Base-by-base conservation (phyloP, 2,888 invertebrate species). In the Philereme transversata region DNA sequence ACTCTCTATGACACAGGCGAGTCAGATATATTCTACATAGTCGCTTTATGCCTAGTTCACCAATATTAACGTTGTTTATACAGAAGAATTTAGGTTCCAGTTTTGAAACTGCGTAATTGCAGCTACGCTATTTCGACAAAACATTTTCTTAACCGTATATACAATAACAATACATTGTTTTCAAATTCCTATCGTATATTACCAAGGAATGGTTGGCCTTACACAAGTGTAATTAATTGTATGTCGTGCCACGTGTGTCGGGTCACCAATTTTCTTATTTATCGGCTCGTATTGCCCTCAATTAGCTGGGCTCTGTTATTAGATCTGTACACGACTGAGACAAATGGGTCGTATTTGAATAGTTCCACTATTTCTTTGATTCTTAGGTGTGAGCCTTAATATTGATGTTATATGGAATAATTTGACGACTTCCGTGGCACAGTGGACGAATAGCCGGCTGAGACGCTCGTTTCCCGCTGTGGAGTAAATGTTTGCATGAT, bases 241-340 rank as follows among this genome's bases (percentile, higher is more conserved):
- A 74, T 79, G 77, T 72, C 79, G 65, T 62, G 64, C 76, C 82
- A 81, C 81, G 81, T 83, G 81, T 76, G 75, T 64, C 50, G 78
- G 78, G 80, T 82, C 81, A 67, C 82, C 86, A 83, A 83, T 84
- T 81, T 84, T 81, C 87, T 86, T 87, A 88, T 88, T 88, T 88
- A 88, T 87, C 82, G 87, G 75, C 71, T 77, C 80, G 77, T 77
- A 84, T 86, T 84, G 79, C 76, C 78, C 72, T 63, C 83, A 82
- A 86, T 87, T 87, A 86, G 77, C 69, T 65, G 77, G 70, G 73
- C 75, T 70, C 64, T 74, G 76, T 83, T 82, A 85, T 83, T 83
- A 81, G 78, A 77, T 71, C 81, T 83, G 75, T 68, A 62, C 69
- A 67, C 68, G 83, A 84, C 78, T 65, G 55, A 68, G 78, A 83